Base-by-base conservation (phyloP, 2,797 vertebrate genomes). In the Pampus argenteus region DNA sequence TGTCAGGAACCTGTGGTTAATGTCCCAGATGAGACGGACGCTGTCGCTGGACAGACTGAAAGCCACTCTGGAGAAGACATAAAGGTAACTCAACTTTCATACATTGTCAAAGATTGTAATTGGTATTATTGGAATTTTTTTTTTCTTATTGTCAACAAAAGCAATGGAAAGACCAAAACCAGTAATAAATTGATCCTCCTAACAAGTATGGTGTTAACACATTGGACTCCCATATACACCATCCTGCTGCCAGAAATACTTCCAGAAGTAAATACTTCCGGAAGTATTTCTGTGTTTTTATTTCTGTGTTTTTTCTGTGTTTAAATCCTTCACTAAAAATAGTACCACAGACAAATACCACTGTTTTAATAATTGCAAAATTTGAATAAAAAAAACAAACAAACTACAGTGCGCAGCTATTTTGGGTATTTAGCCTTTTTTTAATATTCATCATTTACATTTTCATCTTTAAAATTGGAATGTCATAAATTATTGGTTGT, bases 31-130 rank as follows among this genome's bases (percentile, higher is more conserved):
- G 79, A 70, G 23, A 18, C 36, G 1, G 74, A 55, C 61, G 60
- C 44, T 9, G 71, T 48, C 0, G 0, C 14, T n/a, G 78, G 13
- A 65, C 50, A 15, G 22, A 0, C 49, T 2, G 76, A 71, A 23
- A 13, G 34, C 10, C 52, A 13, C 36, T 58, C 69, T 0, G 54
- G 25, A 56, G 71, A 40, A 28, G 68, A 74, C 0, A 17, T 0
- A 55, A 48, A 81, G 89, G 89, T 92, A 88, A 82, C 14, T 62
- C 6, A 13, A 22, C 17, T 13, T 9, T 9, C 17, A 20, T 1
- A 7, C 3, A n/a, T 25, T 18, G 13, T 50, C 3, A 17, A 20
- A 22, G 18, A 47, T 28, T 20, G n/a, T 56, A 25, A 44, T 0
- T 14, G 26, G 31, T 20, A 48, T 23, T 15, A 2, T 28, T 59